Evolutionary conservation across 2,113 vertebrate species (phyloP), one percentile per base, ranked within the genome.

Genomic region (Psilopsiagon aurifrons): DNA sequence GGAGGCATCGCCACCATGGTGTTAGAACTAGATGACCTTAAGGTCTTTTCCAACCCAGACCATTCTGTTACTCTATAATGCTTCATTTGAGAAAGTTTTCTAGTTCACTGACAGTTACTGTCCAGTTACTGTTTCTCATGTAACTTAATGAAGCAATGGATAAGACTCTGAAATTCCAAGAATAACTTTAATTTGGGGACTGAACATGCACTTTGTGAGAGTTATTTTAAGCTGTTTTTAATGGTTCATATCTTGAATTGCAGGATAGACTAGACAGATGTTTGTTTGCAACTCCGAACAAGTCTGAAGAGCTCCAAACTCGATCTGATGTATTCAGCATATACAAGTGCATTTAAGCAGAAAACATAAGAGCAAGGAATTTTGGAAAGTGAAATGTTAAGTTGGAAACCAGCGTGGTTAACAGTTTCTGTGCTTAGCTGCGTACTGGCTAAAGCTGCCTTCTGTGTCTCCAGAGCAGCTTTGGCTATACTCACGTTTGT

Each of bases 371-470:
- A 75, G 44, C 52, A 51, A 69, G 83, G 57, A 70, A 27, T 66
- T 86, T 60, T 8, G 39, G 74, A 46, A 90, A 82, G 37, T 57
- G 79, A 81, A 71, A 71, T 94, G 88, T 91, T 74, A 92, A 83
- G 80, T 92, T 2, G 91, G 96, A 97, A 97, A 78, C 97, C 97
- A 97, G 96, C 95, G 93, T 97, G 97, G 95, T 96, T 96, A 35
- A 92, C 46, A 79, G 74, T 96, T 92, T 94, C 89, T 4, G 0
- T 94, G 83, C 89, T 92, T 88, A 88, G 79, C 74, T 91, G 37
- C 33, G 52, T 49, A 6, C 71, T 82, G 51, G 57, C 82, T 82
- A 35, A 75, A 66, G 73, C 91, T 92, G 90, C 54, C 19, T 57
- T 81, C 70, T 49, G 79, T 78, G 67, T 59, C 66, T 35, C 29